Evolutionary conservation across 2,797 vertebrate genomes (phyloP).

Genomic region (Clamator glandarius): DNA sequence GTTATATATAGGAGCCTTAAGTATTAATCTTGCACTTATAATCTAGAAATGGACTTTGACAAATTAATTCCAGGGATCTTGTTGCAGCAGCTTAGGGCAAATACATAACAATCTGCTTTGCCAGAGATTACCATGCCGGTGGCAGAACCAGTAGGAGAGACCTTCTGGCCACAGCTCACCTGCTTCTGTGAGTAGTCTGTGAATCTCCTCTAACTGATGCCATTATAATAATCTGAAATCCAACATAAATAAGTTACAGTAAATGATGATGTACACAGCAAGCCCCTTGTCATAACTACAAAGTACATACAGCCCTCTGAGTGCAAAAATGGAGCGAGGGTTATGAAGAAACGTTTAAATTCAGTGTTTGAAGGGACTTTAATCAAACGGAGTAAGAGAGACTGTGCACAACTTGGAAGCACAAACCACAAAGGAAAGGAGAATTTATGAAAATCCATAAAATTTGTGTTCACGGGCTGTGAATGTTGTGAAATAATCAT

Average conservation of each 20-base stretch:
- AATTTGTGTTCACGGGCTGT: not conserved
- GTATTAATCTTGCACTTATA: not conserved
- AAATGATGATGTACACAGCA: not conserved
- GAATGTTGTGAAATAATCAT: not conserved
- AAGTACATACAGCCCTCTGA: not conserved
- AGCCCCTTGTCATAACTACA: not conserved
- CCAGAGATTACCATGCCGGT: not conserved
- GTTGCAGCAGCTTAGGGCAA: not conserved
- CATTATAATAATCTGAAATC: not conserved
- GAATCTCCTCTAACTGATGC: not conserved
- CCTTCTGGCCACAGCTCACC: not conserved
- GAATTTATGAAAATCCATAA: slow-evolving; percentile 12
- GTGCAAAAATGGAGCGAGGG: not conserved
- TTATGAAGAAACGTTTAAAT: not conserved
- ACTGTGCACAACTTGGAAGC: not conserved
- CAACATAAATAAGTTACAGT: not conserved
- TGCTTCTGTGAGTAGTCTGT: not conserved
- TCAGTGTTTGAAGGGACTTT: not conserved
- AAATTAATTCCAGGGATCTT: not conserved
- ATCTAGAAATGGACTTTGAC: not conserved
- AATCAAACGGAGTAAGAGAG: not conserved
- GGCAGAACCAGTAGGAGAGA: not conserved
- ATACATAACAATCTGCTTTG: not conserved
- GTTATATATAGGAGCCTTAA: not conserved
- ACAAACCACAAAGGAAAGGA: not conserved